A percentile compares a stretch with the other conserved stretches of the same genome.
phyloP scores from a whole-genome alignment of 2,888 invertebrate species.

The Helleia helle region DNA sequence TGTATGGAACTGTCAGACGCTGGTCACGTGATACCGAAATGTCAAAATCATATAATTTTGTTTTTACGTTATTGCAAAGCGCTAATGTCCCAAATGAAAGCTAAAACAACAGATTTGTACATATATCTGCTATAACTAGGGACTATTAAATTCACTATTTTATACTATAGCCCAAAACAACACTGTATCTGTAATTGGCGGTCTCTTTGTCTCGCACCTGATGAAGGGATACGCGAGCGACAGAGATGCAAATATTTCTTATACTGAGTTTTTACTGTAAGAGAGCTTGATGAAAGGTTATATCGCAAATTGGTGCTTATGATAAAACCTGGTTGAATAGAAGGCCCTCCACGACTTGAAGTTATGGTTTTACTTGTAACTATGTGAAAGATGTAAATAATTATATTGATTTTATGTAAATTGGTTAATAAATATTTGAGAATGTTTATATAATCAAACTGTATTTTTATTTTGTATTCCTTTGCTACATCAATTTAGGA shows the following conservation, averaged over 20 bases:
- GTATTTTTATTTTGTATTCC: conserved; percentile 41
- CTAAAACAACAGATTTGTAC: neutral
- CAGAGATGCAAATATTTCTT: conserved; percentile 7
- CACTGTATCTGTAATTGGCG: too few relatives aligned
- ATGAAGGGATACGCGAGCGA: too few relatives aligned
- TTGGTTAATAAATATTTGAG: conserved; percentile 75
- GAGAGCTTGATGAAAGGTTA: conserved; percentile 62
- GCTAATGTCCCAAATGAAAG: too few relatives aligned
- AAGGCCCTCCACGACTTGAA: conserved; percentile 69
- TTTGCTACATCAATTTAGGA: too few relatives aligned
- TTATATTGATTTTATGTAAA: conserved; percentile 71
- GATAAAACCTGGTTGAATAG: conserved; percentile 56
- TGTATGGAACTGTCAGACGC: too few relatives aligned
- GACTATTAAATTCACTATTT: conserved; percentile 4
- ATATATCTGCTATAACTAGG: conserved; percentile 3
- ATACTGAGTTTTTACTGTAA: conserved; percentile 9
- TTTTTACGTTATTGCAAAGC: too few relatives aligned
- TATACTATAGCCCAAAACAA: neutral
- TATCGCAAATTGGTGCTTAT: conserved; percentile 68
- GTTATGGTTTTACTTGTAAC: conserved; percentile 65
- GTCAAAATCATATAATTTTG: too few relatives aligned
- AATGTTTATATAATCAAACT: conserved; percentile 71
- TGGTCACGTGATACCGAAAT: too few relatives aligned
- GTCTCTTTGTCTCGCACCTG: too few relatives aligned
- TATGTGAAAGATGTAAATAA: conserved; percentile 71